Evolutionary conservation across 2,888 invertebrate genomes (phyloP).

Genomic region (Nezara viridula): DNA sequence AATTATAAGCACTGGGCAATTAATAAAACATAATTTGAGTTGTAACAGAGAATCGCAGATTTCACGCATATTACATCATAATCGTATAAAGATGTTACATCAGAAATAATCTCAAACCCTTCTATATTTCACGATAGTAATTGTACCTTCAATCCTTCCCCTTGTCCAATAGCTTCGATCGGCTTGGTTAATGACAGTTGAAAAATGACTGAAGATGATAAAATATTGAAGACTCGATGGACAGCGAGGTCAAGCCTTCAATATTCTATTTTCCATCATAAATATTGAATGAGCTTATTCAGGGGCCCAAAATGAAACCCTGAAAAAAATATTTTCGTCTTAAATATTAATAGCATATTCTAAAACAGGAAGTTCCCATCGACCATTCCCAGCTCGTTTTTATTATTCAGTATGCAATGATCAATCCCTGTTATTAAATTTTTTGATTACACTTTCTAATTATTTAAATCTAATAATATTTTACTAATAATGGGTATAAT

Average conservation of each 20-base stretch:
- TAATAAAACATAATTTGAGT: too few species aligned
- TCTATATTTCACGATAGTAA: not conserved
- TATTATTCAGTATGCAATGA: not conserved
- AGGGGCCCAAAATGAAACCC: not conserved
- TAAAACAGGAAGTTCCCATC: constrained; percentile 20
- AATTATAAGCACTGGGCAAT: too few species aligned
- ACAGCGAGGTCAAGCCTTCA: constrained; percentile 21
- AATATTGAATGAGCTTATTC: constrained; percentile 13
- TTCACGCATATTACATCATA: too few species aligned
- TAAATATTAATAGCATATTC: constrained; percentile 19
- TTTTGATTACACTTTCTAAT: too few species aligned
- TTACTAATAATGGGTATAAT: too few species aligned
- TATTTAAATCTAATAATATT: too few species aligned
- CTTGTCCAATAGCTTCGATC: not conserved
- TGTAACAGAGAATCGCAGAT: too few species aligned
- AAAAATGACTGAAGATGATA: constrained; percentile 19
- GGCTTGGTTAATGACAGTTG: not conserved
- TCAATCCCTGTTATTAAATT: not conserved
- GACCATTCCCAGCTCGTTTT: not conserved
- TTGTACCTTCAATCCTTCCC: not conserved
- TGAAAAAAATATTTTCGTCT: constrained; percentile 1
- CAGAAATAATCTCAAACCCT: not conserved
- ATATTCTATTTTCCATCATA: not conserved
- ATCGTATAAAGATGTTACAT: not conserved
- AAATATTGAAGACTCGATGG: constrained; percentile 19